phyloP scores from a whole-genome alignment of 2,113 vertebrate species.

The Tiliqua scincoides region DNA sequence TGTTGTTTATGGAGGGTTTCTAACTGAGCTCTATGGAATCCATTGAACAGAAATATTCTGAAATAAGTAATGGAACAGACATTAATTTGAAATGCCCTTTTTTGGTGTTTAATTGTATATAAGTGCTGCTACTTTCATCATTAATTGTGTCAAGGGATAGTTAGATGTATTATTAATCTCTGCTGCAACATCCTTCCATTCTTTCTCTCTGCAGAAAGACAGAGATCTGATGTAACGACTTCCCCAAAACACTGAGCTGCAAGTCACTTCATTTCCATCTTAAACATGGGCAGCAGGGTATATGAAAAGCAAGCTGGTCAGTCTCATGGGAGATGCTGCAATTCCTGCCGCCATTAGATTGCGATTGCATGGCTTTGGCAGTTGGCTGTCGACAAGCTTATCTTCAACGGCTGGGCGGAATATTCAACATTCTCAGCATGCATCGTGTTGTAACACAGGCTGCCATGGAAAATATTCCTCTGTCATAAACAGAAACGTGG shows the following conservation, averaged over 20 bases:
- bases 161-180: slow-evolving; percentile 56
- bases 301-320: slow-evolving; percentile 41
- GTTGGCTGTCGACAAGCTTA: slow-evolving; percentile 44
- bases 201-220: slow-evolving; percentile 36
- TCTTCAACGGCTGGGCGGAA: slow-evolving; percentile 39
- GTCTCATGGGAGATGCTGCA: slow-evolving; percentile 37
- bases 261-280: slow-evolving; percentile 53
- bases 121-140: slow-evolving; percentile 56
- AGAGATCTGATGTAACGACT: slow-evolving; percentile 20
- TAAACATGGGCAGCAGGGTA: not conserved
- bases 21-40: not conserved
- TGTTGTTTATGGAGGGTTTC: not conserved
- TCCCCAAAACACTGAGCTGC: slow-evolving; percentile 31
- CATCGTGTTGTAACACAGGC: slow-evolving; percentile 30
- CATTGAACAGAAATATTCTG: not conserved
- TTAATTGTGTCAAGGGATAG: slow-evolving; percentile 58
- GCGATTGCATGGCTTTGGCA: slow-evolving; percentile 36
- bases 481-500: slow-evolving; percentile 46
- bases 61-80: slow-evolving; percentile 20
- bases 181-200: slow-evolving; percentile 12
- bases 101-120: slow-evolving; percentile 56
- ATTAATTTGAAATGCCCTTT: slow-evolving; percentile 42
- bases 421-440: slow-evolving; percentile 56
- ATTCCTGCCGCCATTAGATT: slow-evolving; percentile 45
- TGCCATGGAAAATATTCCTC: slow-evolving; percentile 46